Evolutionary conservation across 2,888 invertebrate species (phyloP), one percentile per base, ranked within the genome.

Genomic region (Heteromyza rotundicornis): DNA sequence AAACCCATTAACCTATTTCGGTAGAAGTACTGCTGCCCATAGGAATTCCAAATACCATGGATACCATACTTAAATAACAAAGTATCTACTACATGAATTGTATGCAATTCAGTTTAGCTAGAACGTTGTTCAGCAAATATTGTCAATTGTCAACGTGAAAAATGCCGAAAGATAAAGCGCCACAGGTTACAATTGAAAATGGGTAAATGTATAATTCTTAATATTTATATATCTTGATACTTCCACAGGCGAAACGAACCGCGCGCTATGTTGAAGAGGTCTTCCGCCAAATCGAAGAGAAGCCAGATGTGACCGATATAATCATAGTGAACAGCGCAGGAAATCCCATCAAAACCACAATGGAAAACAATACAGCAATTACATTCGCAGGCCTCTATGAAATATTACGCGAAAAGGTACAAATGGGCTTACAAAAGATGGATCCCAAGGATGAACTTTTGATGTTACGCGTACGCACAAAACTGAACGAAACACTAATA

Each of bases 331-430:
- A 82, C 54, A 68, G 70, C 12, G 68, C 70, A 2, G 80, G 81
- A 1, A 80, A 81, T 67, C 82, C 82, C 0, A 63, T 82, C 0
- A 78, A 80, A 52, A 74, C 77, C 0, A 74, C 82, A 7, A 77
- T 82, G 81, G 68, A 68, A 1, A 59, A 66, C 0, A 59, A 68
- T 17, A 64, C 66, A 8, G 76, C 80, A 8, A 64, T 83, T 23
- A 74, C 80, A 58, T 71, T 77, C 64, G 77, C 79, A 59, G 82
- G 82, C 1, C 70, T 79, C 2, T 82, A 77, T 63, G 80, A 78
- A 44, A 75, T 74, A 36, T 62, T 83, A 10, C 69, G 74, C 2
- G 73, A 80, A 8, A 83, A 81, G 64, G 75, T 77, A 0, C 71
- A 72, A 17, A 72, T 74, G n/a, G 74, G 76, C 23, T 63, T 81